Evolutionary conservation across 2,888 invertebrate genomes (phyloP).

Genomic region (Balanococcus diminutus): DNA sequence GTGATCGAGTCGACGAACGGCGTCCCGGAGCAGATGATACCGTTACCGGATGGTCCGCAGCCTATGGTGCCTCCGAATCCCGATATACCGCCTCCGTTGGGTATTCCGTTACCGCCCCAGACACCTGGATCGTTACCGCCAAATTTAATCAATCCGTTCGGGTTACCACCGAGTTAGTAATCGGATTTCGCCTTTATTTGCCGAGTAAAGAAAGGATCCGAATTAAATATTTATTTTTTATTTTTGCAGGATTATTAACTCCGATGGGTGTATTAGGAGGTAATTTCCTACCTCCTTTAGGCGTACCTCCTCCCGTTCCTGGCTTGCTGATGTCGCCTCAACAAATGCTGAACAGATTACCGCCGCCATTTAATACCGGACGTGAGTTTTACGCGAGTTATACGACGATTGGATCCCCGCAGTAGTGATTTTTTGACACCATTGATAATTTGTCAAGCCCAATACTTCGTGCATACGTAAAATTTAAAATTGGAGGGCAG

Average conservation of each 20-base stretch:
- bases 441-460: too few species aligned
- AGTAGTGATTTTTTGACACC: too few species aligned
- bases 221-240: too few species aligned
- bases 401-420: too few species aligned
- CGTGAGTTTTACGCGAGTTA: constrained; percentile 14
- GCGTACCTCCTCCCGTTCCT: constrained; percentile 66
- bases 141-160: constrained; percentile 50
- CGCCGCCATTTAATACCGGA: constrained; percentile 49
- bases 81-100: constrained; percentile 31
- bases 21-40: constrained; percentile 47
- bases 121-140: constrained; percentile 26
- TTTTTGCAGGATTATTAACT: constrained; percentile 43
- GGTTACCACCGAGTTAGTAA: constrained; percentile 46
- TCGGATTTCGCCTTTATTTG: too few species aligned
- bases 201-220: too few species aligned
- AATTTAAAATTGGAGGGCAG: too few species aligned
- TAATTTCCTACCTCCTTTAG: constrained; percentile 62
- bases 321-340: constrained; percentile 61
- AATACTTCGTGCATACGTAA: too few species aligned
- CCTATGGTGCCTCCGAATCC: not conserved
- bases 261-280: constrained; percentile 46
- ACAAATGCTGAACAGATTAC: constrained; percentile 60
- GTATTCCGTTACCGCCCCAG: constrained; percentile 52
- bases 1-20: constrained; percentile 39
- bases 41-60: constrained; percentile 46